These are phyloP conservation scores for Lycophotia porphyrea DNA, from an alignment of 2,888 invertebrate genomes.

Conservation along the genomic window DNA sequence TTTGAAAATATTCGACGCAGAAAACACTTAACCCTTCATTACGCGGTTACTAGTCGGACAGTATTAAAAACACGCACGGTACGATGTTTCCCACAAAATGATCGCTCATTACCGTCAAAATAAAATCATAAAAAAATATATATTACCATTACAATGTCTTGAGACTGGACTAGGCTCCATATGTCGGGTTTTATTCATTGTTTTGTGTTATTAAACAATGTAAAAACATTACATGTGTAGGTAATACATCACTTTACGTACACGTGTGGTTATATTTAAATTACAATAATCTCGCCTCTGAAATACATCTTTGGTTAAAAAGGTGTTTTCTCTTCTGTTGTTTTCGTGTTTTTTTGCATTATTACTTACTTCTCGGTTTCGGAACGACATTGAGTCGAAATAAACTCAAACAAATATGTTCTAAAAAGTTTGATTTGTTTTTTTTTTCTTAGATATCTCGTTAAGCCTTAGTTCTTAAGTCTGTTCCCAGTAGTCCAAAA, in stretches of 20 bases:
- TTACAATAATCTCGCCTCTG: slow-evolving; percentile 30
- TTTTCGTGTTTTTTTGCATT: slow-evolving; percentile 13
- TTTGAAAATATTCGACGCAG: neutral
- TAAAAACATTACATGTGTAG: slow-evolving; percentile 30
- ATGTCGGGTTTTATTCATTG: slow-evolving; percentile 42
- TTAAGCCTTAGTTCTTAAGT: neutral
- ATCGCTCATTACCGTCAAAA: slow-evolving; percentile 56
- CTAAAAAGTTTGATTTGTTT: neutral
- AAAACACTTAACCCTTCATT: slow-evolving; percentile 34
- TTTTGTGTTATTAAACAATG: slow-evolving; percentile 35
- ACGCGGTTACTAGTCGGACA: slow-evolving; percentile 8
- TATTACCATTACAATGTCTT: slow-evolving; percentile 30
- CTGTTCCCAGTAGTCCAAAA: neutral
- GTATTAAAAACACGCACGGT: slow-evolving; percentile 27
- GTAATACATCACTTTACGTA: slow-evolving; percentile 29
- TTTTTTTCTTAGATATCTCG: neutral
- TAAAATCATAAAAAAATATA: slow-evolving; percentile 24
- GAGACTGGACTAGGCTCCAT: slow-evolving; percentile 32
- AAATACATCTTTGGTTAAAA: slow-evolving; percentile 19
- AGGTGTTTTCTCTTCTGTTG: slow-evolving; percentile 1
- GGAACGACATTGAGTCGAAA: neutral
- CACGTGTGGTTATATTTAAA: slow-evolving; percentile 34
- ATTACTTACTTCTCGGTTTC: neutral
- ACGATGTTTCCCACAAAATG: slow-evolving; percentile 57
- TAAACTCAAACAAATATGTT: neutral